A percentile compares a stretch with the other conserved stretches of the same genome.
Evolutionary conservation across 2,888 invertebrate genomes (phyloP).

Genomic region (Ennomos quercinarius): DNA sequence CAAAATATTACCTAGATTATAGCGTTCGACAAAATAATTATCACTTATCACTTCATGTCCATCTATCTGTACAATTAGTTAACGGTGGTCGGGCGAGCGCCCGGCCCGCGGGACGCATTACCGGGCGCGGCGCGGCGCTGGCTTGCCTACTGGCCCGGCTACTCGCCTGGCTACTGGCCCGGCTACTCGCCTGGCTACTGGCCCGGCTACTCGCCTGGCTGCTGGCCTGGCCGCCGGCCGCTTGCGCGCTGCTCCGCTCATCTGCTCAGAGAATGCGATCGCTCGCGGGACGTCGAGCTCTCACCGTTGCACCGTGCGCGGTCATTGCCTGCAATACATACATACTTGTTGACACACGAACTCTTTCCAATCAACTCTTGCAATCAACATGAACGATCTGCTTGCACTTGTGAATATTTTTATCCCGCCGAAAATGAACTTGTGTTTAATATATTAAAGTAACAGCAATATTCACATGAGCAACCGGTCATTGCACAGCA

Average conservation of each 20-base stretch:
- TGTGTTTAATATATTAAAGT: too few relatives aligned
- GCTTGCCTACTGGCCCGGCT: slow-evolving; percentile 17
- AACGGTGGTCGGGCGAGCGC: slow-evolving; percentile 13
- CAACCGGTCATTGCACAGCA: too few relatives aligned
- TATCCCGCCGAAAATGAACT: too few relatives aligned
- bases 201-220: slow-evolving; percentile 20
- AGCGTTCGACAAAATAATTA: slow-evolving; percentile 78
- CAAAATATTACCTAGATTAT: slow-evolving; percentile 80
- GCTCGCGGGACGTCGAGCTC: slow-evolving; percentile 70
- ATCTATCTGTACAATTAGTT: slow-evolving; percentile 63
- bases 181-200: slow-evolving; percentile 11
- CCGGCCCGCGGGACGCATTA: slow-evolving; percentile 36
- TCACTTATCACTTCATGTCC: slow-evolving; percentile 80
- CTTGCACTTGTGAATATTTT: too few relatives aligned
- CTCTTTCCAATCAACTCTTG: too few relatives aligned
- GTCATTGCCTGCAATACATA: slow-evolving; percentile 70
- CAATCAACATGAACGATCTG: too few relatives aligned
- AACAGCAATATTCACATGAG: too few relatives aligned
- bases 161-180: slow-evolving; percentile 13
- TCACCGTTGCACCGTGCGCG: slow-evolving; percentile 72
- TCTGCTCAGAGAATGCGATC: slow-evolving; percentile 89
- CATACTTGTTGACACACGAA: not conserved
- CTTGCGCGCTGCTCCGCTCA: slow-evolving; percentile 76
- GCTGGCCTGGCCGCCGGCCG: slow-evolving; percentile 9
- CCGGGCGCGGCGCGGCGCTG: slow-evolving; percentile 32